Evolutionary conservation across 92 coral and sea anemone species (phyloP).

Genomic region (Epizoanthus ramosus): DNA sequence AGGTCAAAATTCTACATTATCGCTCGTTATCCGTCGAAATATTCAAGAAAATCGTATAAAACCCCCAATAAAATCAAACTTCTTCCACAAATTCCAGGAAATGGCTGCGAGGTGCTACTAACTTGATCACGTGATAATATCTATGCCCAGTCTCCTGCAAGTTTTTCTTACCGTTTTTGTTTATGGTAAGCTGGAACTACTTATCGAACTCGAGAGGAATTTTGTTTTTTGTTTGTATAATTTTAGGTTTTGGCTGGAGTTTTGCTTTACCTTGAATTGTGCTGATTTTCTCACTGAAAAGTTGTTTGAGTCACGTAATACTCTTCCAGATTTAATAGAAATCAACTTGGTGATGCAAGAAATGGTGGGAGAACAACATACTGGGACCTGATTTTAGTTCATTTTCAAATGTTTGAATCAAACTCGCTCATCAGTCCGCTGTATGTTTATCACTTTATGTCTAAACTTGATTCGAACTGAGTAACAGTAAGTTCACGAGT

Average conservation of each 20-base stretch:
- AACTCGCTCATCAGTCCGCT: no score
- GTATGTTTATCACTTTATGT: background rate
- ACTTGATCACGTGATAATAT: background rate
- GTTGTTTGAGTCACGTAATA: background rate
- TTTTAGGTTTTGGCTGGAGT: background rate
- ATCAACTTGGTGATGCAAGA: background rate
- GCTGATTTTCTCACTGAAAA: slow-evolving; percentile 2
- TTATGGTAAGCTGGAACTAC: slow-evolving; percentile 9
- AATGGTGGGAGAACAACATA: background rate
- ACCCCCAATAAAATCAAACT: no score
- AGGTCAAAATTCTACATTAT: background rate
- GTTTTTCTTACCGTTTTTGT: background rate
- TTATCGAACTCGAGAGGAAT: slow-evolving; percentile 14
- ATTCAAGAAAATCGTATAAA: background rate
- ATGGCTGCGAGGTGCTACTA: no score
- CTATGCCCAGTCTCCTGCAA: slow-evolving; percentile 2
- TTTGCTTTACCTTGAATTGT: background rate
- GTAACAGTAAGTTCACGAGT: background rate
- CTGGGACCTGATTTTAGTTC: slow-evolving; percentile 7
- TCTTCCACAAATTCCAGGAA: background rate
- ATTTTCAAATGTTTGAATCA: background rate
- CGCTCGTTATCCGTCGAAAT: background rate
- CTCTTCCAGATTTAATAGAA: background rate
- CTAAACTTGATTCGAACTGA: background rate
- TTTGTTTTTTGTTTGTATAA: slow-evolving; percentile 40